phyloP scores from a whole-genome alignment of 2,888 invertebrate genomes.

The Oegoconia quadripuncta region DNA sequence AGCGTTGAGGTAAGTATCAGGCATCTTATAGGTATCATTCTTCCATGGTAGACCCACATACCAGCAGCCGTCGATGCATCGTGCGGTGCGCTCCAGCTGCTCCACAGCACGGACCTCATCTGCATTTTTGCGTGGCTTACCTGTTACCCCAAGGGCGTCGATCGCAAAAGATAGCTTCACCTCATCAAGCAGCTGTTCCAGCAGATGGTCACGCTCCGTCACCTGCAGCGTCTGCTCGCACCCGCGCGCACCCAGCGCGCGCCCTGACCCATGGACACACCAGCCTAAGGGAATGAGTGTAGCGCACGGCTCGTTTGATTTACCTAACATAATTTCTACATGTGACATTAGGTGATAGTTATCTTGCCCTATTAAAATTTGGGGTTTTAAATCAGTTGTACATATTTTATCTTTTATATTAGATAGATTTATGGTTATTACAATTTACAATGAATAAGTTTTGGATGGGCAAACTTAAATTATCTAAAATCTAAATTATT shows the following conservation, averaged over 20 bases:
- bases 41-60: constrained; percentile 27
- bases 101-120: constrained; percentile 12
- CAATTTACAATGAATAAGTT: constrained; percentile 7
- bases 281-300: constrained; percentile 23
- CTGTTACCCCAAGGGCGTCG: constrained; percentile 17
- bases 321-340: constrained; percentile 16
- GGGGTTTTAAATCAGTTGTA: constrained; percentile 15
- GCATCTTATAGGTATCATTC: constrained; percentile 13
- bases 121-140: constrained; percentile 13
- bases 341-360: constrained; percentile 27
- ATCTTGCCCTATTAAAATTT: constrained; percentile 30
- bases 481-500: too few species aligned
- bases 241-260: not conserved
- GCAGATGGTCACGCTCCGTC: not conserved
- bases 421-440: not conserved
- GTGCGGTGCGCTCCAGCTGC: constrained; percentile 18
- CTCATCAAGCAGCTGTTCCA: constrained; percentile 10
- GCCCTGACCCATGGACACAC: constrained; percentile 21
- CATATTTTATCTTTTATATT: not conserved
- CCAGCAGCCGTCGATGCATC: constrained; percentile 19
- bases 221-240: not conserved
- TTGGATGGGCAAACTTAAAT: constrained; percentile 25
- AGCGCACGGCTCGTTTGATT: constrained; percentile 19
- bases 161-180: constrained; percentile 14
- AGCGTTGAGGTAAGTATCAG: constrained; percentile 18